phyloP scores from a whole-genome alignment of 1,140 invertebrate species.

The Acromyrmex echinatior region DNA sequence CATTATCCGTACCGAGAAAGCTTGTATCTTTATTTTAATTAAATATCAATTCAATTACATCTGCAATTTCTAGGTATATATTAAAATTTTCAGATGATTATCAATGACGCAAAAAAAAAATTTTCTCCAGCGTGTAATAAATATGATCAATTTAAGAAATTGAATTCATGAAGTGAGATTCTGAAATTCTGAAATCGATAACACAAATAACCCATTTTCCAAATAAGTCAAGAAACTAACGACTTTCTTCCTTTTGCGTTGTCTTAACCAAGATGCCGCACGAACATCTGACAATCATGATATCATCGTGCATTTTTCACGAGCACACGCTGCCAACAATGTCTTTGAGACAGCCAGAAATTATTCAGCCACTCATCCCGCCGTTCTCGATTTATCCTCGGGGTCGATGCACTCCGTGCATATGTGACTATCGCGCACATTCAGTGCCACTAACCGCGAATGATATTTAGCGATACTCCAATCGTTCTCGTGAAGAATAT shows the following conservation, averaged over 20 bases:
- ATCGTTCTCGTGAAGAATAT: conserved; percentile 22
- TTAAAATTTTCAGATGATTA: neutral
- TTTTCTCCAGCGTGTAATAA: neutral
- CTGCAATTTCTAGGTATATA: neutral
- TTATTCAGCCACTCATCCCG: conserved; percentile 45
- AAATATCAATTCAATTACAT: neutral
- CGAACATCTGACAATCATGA: conserved; percentile 26
- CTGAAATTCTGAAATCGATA: neutral
- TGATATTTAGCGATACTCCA: conserved; percentile 56
- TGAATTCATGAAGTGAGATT: neutral
- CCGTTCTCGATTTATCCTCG: conserved; percentile 58
- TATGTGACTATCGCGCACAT: neutral
- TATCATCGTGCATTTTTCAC: conserved; percentile 46
- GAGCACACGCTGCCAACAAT: conserved; percentile 38
- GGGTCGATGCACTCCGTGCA: conserved; percentile 35
- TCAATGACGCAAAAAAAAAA: neutral
- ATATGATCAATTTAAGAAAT: neutral
- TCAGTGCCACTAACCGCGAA: neutral
- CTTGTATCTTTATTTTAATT: neutral
- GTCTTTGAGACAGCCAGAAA: conserved; percentile 48
- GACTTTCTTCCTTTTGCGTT: neutral
- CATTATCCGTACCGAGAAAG: neutral
- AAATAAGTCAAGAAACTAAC: neutral
- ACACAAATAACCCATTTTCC: neutral
- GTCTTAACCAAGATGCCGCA: neutral